Base-by-base conservation (phyloP, 2,113 vertebrate species). In the Rutilus rutilus region DNA sequence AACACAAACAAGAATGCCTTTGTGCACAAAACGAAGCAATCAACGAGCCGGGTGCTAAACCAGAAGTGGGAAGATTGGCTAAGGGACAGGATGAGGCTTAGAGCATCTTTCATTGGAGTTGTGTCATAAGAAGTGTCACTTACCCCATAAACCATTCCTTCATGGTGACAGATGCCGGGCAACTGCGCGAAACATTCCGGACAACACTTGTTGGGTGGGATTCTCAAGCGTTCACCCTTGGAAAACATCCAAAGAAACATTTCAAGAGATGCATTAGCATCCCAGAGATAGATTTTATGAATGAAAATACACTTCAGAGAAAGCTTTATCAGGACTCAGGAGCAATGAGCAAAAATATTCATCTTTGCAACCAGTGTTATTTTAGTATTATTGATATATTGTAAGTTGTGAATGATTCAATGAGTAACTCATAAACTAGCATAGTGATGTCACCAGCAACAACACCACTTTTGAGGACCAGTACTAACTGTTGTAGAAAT, bases 151-250 rank as follows among this genome's bases (percentile, higher is more conserved):
- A 88, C 89, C 83, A 88, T 87, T 86, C 95, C 96, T 85, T 96
- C 91, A 0, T 97, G 90, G 80, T 90, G 95, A 92, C 98, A 99
- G 85, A 92, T 95, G 33, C 92, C 95, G 39, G 93, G 82, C 0
- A 91, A 93, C 64, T 74, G 90, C 2, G 90, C 88, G 39, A 92
- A 87, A 83, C 98, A 99, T 84, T 95, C 91, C 0, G 98, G 98
- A 86, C 98, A 99, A 92, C 98, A 99, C 54, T 93, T 87, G 90
- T 95, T 96, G 87, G 96, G 91, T 5, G 93, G 91, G 87, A 98
- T 96, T 84, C 92, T 96, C 78, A 99, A 92, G 42, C 93, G 93
- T 89, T 97, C 96, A 14, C 97, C 97, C 97, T 99, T 30, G 54
- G n/a, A 79, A 90, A 47, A 86, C 71, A 88, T 57, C 25, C 57